A percentile compares a stretch with the other conserved stretches of the same genome.
Evolutionary conservation across 2,797 vertebrate species (phyloP).

Genomic region (Catamblyrhynchus diadema): DNA sequence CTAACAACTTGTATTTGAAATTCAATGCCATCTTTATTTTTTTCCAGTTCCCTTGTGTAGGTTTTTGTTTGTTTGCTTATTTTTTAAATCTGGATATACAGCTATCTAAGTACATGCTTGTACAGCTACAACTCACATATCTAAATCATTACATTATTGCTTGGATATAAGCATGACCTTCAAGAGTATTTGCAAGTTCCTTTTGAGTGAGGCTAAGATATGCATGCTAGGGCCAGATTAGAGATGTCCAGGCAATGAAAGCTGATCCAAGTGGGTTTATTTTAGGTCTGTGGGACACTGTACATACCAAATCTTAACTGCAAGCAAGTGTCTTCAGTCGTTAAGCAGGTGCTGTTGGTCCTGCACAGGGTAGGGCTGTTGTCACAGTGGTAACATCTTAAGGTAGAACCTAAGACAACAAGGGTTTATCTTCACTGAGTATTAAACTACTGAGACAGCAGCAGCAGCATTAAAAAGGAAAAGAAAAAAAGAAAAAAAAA

Average conservation of each 20-base stretch:
- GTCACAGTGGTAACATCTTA: slow-evolving; percentile 59
- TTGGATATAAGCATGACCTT: background rate
- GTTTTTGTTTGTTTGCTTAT: background rate
- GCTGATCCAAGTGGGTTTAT: background rate
- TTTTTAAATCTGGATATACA: background rate
- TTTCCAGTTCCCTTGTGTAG: background rate
- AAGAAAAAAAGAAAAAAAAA: background rate
- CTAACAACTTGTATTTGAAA: background rate
- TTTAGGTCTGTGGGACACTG: background rate
- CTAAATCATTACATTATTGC: background rate
- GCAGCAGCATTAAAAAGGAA: background rate
- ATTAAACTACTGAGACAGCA: background rate
- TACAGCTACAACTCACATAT: background rate
- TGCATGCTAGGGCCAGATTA: background rate
- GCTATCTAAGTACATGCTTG: background rate
- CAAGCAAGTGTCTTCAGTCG: slow-evolving; percentile 34
- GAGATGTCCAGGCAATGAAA: background rate
- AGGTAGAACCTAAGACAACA: slow-evolving; percentile 29
- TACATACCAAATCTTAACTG: slow-evolving; percentile 62
- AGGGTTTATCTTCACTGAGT: background rate
- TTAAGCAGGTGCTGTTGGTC: slow-evolving; percentile 33
- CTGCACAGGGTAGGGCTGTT: slow-evolving; percentile 38
- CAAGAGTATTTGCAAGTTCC: background rate
- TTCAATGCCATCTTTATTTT: background rate
- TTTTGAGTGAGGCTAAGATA: background rate